Base-by-base conservation (phyloP, 2,888 invertebrate genomes). In the Prosopocoilus inquinatus region DNA sequence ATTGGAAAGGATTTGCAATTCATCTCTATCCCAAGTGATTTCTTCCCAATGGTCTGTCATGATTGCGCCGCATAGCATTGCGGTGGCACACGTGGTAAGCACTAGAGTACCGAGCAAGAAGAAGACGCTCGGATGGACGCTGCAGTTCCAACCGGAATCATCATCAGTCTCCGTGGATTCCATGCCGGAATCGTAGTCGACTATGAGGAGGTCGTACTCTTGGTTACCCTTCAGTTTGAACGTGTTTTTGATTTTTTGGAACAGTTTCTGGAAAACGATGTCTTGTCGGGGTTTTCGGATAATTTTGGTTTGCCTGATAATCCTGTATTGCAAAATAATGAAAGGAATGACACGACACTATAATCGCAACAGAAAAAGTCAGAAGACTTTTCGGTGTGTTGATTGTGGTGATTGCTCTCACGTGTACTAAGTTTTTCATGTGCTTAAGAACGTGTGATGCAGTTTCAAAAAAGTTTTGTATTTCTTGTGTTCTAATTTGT, bases 31-130 rank as follows among this genome's bases (percentile, higher is more conserved):
- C 90, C 93, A 94, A 56, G 83, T 83, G 61, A 94, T 89, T 72
- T 90, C 88, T 78, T 94, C 94, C 93, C 94, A 94, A 74, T 92
- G 90, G 72, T 92, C 90, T 57, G 91, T 91, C 88, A 93, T 91
- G 73, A 94, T 90, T 62, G 93, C 90, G 2, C 87, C 87, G 73
- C 90, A 91, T 38, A 92, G 78, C 85, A 92, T 86, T 33, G 88
- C 88, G 47, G 91, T 90, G 32, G 90, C 89, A 69, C 88, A 86
- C 52, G 87, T 87, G 68, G 85, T 90, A 80, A 87, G 82, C 70
- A 85, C 81, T 71, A 86, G 75, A 9, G 85, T 85, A 53, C 84
- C 85, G 67, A 85, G 76, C 44, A 87, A 76, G 68, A 87, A 86
- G 73, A 86, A 84, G 47, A 84, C 81, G 55, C 75, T 70, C 82